Evolutionary conservation across 2,888 invertebrate genomes (phyloP).

Genomic region (Drosophila paracracens): DNA sequence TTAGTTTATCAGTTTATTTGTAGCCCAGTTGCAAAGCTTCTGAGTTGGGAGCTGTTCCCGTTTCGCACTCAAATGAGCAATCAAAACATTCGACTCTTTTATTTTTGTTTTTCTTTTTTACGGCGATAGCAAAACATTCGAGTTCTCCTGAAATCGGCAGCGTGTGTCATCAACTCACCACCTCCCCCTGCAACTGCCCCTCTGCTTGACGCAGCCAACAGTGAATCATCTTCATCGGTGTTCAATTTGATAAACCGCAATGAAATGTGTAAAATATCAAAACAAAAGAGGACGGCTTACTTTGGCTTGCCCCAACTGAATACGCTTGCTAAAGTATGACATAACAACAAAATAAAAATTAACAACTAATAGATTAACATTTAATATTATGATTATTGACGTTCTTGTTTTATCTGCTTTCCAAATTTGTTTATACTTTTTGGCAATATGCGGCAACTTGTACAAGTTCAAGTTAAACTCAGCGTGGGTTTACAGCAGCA

Average conservation of each 20-base stretch:
- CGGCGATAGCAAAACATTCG: conserved; percentile 25
- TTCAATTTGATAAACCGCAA: conserved; percentile 45
- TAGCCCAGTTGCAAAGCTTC: conserved; percentile 21
- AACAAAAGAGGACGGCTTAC: conserved; percentile 4
- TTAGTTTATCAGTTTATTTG: conserved; percentile 10
- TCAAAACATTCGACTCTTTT: conserved; percentile 14
- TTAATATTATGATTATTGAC: neutral
- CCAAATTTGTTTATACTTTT: conserved; percentile 5
- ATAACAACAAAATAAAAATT: neutral
- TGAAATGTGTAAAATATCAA: conserved; percentile 26
- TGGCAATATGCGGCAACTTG: conserved; percentile 1
- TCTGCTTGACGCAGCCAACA: neutral
- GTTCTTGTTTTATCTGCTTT: neutral
- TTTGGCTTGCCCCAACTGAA: neutral
- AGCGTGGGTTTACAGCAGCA: conserved; percentile 1
- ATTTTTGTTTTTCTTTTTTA: neutral
- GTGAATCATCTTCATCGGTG: conserved; percentile 49
- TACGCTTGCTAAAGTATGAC: conserved; percentile 2
- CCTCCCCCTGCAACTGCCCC: neutral
- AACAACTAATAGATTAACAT: neutral
- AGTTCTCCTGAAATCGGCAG: conserved; percentile 34
- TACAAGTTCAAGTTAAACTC: conserved; percentile 18
- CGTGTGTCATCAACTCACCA: conserved; percentile 45
- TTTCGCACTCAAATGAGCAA: conserved; percentile 11
- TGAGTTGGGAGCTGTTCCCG: neutral